phyloP scores from a whole-genome alignment of 2,113 vertebrate species.

The Microcebus griseorufus region DNA sequence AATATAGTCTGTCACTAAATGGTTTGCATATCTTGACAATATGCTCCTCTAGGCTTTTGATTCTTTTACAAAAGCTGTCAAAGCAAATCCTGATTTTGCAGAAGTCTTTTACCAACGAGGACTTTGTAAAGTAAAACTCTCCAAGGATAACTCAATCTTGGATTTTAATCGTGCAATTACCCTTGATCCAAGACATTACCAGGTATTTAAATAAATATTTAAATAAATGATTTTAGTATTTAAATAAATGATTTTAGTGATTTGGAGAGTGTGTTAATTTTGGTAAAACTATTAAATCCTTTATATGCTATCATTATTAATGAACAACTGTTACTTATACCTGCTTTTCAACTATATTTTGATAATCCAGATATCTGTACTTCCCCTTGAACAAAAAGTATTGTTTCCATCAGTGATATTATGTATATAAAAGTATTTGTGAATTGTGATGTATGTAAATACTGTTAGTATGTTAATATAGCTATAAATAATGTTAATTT shows the following conservation, averaged over 20 bases:
- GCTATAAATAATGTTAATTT: constrained; percentile 7
- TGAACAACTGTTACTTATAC: background rate
- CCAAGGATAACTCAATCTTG: constrained; percentile 79
- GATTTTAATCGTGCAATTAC: constrained; percentile 87
- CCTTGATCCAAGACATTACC: constrained; percentile 85
- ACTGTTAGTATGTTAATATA: constrained; percentile 11
- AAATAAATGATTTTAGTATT: background rate
- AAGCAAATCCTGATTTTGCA: constrained; percentile 79
- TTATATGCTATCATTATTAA: background rate
- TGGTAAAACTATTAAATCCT: background rate
- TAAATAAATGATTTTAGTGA: background rate
- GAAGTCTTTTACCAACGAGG: constrained; percentile 88
- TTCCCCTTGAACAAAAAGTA: constrained; percentile 8
- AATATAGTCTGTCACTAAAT: background rate
- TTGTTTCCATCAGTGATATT: background rate
- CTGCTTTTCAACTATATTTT: constrained; percentile 44
- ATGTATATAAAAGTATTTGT: background rate
- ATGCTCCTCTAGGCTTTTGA: constrained; percentile 82
- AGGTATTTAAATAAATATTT: constrained; percentile 80
- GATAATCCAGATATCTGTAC: background rate
- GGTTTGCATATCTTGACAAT: background rate
- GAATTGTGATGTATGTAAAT: background rate
- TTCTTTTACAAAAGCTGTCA: constrained; percentile 84
- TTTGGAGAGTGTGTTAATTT: constrained; percentile 52
- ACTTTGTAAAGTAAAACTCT: constrained; percentile 85